Percentiles rank a stretch among this genome's conserved stretches.
phyloP scores from a whole-genome alignment of 2,888 invertebrate genomes.

The Epistrophe eligans region DNA sequence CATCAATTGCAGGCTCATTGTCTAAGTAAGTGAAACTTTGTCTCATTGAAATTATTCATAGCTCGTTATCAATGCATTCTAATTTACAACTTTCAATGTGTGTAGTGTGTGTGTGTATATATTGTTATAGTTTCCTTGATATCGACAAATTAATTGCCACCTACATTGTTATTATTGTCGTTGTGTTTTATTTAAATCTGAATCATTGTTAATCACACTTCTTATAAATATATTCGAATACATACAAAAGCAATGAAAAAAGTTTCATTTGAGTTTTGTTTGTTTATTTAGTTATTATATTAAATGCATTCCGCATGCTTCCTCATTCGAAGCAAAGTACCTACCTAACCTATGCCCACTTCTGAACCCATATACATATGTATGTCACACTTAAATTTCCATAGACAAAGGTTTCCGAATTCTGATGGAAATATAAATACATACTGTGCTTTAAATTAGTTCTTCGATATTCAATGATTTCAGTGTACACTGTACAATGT shows the following conservation, averaged over 20 bases:
- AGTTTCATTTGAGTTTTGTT: slow-evolving; percentile 3
- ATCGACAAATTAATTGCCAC: slow-evolving; percentile 20
- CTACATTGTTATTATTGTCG: neutral
- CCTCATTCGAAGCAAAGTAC: neutral
- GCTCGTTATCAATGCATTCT: slow-evolving; percentile 1
- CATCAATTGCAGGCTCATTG: slow-evolving; percentile 18
- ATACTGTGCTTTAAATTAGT: neutral
- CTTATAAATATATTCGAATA: neutral
- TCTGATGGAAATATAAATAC: neutral
- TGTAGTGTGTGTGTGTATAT: neutral
- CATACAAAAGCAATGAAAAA: slow-evolving; percentile 12
- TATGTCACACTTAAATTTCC: slow-evolving; percentile 19
- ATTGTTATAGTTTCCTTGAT: slow-evolving; percentile 13
- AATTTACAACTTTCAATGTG: neutral
- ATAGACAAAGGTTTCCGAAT: slow-evolving; percentile 5
- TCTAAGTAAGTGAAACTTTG: slow-evolving; percentile 18
- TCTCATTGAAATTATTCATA: slow-evolving; percentile 10
- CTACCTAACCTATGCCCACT: neutral
- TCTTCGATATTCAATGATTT: slow-evolving; percentile 8
- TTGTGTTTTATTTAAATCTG: slow-evolving; percentile 15
- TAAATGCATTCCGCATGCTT: neutral
- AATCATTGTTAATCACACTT: slow-evolving; percentile 18
- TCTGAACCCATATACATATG: neutral
- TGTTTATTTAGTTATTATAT: slow-evolving; percentile 1
- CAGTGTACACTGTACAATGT: neutral